A percentile compares a stretch with the other conserved stretches of the same genome.
phyloP scores from a whole-genome alignment of 2,113 vertebrate genomes.

The Excalfactoria chinensis region DNA sequence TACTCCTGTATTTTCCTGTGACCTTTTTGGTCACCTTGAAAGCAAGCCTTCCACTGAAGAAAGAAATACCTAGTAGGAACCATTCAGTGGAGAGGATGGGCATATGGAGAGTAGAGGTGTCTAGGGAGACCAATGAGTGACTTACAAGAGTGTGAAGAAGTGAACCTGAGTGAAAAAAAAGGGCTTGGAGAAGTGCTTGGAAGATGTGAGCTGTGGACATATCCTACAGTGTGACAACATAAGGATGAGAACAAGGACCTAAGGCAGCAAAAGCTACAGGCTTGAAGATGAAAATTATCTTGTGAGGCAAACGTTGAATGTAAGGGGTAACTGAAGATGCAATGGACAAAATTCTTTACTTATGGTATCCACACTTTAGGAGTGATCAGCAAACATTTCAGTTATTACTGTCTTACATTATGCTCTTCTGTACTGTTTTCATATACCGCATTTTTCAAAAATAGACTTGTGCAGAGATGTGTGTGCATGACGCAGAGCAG shows the following conservation, averaged over 20 bases:
- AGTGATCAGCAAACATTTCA: background rate
- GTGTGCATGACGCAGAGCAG: background rate
- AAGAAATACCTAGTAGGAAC: background rate
- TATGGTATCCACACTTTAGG: background rate
- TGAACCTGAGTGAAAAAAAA: background rate
- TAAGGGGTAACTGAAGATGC: background rate
- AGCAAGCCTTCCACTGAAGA: background rate
- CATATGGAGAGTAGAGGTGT: background rate
- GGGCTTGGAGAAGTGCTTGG: background rate
- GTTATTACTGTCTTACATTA: background rate
- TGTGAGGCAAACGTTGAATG: background rate
- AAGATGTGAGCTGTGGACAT: background rate
- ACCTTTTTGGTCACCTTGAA: background rate
- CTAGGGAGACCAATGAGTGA: background rate
- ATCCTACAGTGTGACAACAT: background rate
- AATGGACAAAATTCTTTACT: background rate
- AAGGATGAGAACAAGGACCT: background rate
- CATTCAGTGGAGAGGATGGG: background rate
- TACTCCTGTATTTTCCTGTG: background rate
- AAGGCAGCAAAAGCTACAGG: background rate
- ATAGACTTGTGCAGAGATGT: background rate
- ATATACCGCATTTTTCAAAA: background rate
- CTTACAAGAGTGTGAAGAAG: background rate
- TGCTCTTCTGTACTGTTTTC: background rate
- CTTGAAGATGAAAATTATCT: background rate